Conservation (phyloP, 2,797 vertebrate genomes). For the Chelidonichthys spinosus region DNA sequence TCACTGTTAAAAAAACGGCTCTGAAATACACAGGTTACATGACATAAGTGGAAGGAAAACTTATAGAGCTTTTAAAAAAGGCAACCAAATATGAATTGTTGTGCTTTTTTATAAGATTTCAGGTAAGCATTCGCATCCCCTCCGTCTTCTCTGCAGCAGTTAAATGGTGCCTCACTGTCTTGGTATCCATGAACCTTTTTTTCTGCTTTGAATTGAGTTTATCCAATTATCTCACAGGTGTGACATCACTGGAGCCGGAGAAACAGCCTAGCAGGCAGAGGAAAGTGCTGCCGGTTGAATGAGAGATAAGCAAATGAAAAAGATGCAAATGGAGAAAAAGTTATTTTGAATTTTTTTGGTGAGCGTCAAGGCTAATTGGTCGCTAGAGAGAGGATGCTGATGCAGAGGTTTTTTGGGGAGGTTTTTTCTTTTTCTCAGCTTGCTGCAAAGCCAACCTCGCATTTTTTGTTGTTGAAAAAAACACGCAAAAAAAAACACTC, state of each 20-base stretch:
- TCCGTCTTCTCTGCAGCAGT: constrained; percentile 52
- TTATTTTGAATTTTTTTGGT: constrained; percentile 68
- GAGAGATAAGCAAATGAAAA: constrained; percentile 82
- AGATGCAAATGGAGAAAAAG: constrained; percentile 78
- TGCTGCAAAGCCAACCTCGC: constrained; percentile 66
- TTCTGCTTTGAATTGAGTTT: constrained; percentile 75
- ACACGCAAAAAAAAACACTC: constrained; percentile 1
- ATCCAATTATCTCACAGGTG: constrained; percentile 82
- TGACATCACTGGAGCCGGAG: constrained; percentile 78
- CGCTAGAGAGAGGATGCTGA: constrained; percentile 79
- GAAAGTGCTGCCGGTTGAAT: constrained; percentile 68
- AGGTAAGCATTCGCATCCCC: constrained; percentile 39
- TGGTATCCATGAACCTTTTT: constrained; percentile 51
- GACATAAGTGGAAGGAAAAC: constrained; percentile 6
- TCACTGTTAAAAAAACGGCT: constrained; percentile 2
- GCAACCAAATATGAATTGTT: constrained; percentile 33
- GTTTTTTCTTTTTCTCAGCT: constrained; percentile 24
- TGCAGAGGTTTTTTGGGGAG: constrained; percentile 43
- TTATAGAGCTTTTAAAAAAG: constrained; percentile 27
- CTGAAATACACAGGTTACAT: neutral
- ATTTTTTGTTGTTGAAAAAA: no score
- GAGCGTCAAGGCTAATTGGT: constrained; percentile 78
- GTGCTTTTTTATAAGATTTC: constrained; percentile 26
- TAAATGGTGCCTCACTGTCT: constrained; percentile 64
- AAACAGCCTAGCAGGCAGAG: constrained; percentile 68